Evolutionary conservation across 1,140 invertebrate genomes (phyloP).

Genomic region (Cylas formicarius): DNA sequence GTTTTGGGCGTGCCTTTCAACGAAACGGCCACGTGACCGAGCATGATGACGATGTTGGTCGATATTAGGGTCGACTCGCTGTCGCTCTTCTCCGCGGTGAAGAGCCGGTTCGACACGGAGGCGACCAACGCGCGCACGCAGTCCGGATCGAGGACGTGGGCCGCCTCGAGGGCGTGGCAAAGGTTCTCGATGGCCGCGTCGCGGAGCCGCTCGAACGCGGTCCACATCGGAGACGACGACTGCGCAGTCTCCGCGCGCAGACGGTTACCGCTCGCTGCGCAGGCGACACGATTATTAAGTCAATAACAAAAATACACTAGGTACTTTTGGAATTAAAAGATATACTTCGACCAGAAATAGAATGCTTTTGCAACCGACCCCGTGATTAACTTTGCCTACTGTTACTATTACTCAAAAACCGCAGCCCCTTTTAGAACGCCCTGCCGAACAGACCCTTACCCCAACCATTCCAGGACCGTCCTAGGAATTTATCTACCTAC

Average conservation of each 20-base stretch:
- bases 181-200: conserved; percentile 95
- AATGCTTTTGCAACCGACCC: not conserved
- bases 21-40: conserved; percentile 94
- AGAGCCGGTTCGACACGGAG: conserved; percentile 88
- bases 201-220: conserved; percentile 77
- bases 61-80: conserved; percentile 84
- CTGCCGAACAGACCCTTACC: too few species aligned
- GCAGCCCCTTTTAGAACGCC: too few species aligned
- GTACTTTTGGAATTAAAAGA: not conserved
- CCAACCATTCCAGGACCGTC: too few species aligned
- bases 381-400: too few species aligned
- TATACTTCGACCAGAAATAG: not conserved
- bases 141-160: conserved; percentile 76
- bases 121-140: conserved; percentile 92
- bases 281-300: conserved; percentile 3
- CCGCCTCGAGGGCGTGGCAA: conserved; percentile 86
- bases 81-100: conserved; percentile 78
- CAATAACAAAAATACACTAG: not conserved
- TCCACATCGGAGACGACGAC: conserved; percentile 45
- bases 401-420: too few species aligned
- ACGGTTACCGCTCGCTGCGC: conserved; percentile 53
- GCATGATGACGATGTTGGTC: conserved; percentile 93
- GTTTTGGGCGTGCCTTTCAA: conserved; percentile 87
- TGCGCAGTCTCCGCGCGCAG: conserved; percentile 35
- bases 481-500: too few species aligned